Evolutionary conservation across 2,888 invertebrate species (phyloP).

Genomic region (Acanthoscelides obtectus): DNA sequence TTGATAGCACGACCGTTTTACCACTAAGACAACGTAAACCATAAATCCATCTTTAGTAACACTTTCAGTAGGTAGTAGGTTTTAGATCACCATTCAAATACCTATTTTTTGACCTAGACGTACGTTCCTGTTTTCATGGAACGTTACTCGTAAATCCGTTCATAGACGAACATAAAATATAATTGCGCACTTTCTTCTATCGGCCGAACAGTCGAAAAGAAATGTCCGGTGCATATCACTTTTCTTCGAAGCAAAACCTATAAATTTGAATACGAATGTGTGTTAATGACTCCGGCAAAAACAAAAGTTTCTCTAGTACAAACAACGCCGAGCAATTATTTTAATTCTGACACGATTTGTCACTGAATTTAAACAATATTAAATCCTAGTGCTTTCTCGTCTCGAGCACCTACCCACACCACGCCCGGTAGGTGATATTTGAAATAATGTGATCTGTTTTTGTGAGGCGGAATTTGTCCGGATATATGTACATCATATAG

Average conservation of each 20-base stretch:
- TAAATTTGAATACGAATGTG: background rate
- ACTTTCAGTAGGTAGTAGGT: background rate
- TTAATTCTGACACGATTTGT: background rate
- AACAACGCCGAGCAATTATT: background rate
- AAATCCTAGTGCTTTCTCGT: background rate
- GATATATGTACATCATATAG: too few species aligned
- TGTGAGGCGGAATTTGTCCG: too few species aligned
- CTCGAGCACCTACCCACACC: background rate
- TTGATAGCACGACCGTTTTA: too few species aligned
- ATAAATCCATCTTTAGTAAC: too few species aligned
- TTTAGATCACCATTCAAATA: background rate
- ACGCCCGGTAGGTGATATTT: background rate
- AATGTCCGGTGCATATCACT: background rate
- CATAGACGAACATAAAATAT: background rate
- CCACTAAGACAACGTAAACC: too few species aligned
- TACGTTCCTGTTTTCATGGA: background rate
- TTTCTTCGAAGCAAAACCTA: background rate
- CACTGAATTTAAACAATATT: background rate
- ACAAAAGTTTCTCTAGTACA: background rate
- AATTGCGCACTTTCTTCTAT: background rate
- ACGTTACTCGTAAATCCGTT: background rate
- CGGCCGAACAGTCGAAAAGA: background rate
- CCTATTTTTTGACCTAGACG: background rate
- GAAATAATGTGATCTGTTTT: background rate
- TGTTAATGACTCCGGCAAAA: background rate